A percentile compares a stretch with the other conserved stretches of the same genome.
These are phyloP conservation scores for Julus scandinavius DNA, from an alignment of 2,888 invertebrate genomes.

Conservation along the genomic window DNA sequence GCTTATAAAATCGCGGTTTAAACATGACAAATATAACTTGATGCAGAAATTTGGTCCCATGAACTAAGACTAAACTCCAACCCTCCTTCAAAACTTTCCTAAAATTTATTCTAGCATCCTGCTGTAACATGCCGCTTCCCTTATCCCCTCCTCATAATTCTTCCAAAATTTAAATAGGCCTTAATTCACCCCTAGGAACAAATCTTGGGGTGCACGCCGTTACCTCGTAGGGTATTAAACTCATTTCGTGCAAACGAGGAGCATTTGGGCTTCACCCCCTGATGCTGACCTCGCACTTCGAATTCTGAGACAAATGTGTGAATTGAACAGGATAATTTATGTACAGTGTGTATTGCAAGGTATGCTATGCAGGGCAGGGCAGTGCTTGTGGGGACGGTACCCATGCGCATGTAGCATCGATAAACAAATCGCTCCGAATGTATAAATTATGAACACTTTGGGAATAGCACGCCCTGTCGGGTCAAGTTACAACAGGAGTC, in stretches of 20 bases:
- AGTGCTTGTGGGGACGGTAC: conserved; percentile 4
- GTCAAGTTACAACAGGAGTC: neutral
- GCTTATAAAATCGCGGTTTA: no score
- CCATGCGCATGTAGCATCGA: neutral
- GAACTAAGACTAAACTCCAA: no score
- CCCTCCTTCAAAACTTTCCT: no score
- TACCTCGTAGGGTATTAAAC: conserved; percentile 14
- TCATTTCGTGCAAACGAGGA: neutral
- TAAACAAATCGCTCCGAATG: conserved; percentile 6
- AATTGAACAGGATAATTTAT: conserved; percentile 21
- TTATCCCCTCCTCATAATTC: neutral
- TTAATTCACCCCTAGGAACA: conserved; percentile 14
- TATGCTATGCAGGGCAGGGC: neutral
- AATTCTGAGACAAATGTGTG: conserved; percentile 33
- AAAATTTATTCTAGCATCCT: neutral
- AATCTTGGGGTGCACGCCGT: neutral
- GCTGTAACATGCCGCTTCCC: neutral
- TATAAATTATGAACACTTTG: conserved; percentile 13
- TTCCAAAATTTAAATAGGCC: conserved; percentile 26
- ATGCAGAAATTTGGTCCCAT: no score
- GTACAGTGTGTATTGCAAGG: neutral
- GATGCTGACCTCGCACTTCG: conserved; percentile 13
- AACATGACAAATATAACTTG: no score
- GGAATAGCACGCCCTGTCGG: conserved; percentile 26
- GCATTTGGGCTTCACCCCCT: neutral